phyloP scores from a whole-genome alignment of 2,888 invertebrate genomes.

The Entomobrya proxima region DNA sequence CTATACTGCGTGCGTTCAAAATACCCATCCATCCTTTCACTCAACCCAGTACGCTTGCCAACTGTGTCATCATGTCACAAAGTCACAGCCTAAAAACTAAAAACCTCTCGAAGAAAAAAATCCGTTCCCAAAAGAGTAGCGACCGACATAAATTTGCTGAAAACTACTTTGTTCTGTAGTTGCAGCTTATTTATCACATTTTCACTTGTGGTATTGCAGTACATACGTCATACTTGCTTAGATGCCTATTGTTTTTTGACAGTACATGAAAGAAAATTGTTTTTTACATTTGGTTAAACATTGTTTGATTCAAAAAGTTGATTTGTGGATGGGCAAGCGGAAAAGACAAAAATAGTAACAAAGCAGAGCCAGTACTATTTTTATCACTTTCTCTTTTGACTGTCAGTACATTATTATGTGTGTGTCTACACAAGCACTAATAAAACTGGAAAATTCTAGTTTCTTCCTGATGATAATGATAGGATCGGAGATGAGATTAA shows the following conservation, averaged over 20 bases:
- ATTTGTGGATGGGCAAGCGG: too few relatives aligned
- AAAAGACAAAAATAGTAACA: too few relatives aligned
- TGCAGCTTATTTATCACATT: not conserved
- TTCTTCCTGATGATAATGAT: too few relatives aligned
- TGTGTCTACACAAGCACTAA: too few relatives aligned
- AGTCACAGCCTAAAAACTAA: not conserved
- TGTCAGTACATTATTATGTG: too few relatives aligned
- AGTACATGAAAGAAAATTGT: not conserved
- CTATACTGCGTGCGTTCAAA: not conserved
- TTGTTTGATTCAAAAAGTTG: too few relatives aligned
- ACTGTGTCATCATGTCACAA: not conserved
- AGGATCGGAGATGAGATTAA: too few relatives aligned
- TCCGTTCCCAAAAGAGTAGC: not conserved
- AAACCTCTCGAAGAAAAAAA: not conserved
- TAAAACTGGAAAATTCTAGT: too few relatives aligned
- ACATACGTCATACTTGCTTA: not conserved
- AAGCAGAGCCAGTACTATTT: too few relatives aligned
- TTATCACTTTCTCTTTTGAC: too few relatives aligned
- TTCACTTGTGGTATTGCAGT: not conserved
- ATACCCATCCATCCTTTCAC: not conserved
- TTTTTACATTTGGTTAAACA: slow-evolving; percentile 16
- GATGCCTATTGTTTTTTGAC: not conserved
- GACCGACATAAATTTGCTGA: not conserved
- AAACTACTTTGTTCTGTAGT: too few relatives aligned
- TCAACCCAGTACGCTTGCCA: not conserved